These are phyloP conservation scores for Monodelphis domestica DNA, from an alignment of 2,797 vertebrate species.

Conservation along the genomic window DNA sequence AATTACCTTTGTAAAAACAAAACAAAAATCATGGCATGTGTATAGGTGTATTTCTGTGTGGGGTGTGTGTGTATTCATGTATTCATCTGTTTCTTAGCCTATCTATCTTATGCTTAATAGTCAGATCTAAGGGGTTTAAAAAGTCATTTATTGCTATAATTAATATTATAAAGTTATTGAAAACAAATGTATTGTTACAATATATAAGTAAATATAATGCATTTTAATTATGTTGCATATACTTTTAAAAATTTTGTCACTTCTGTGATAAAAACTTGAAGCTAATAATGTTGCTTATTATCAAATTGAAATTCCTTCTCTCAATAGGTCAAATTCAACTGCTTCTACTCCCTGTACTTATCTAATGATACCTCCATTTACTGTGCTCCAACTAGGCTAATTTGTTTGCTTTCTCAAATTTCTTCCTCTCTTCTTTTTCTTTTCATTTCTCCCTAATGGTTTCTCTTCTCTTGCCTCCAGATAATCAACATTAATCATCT, in stretches of 20 bases:
- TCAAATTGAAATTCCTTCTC: constrained; percentile 19
- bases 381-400: not conserved
- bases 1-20: not conserved
- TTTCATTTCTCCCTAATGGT: not conserved
- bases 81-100: not conserved
- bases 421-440: not conserved
- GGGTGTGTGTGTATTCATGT: not conserved
- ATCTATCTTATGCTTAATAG: not conserved
- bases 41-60: too few species aligned
- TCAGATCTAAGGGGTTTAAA: constrained; percentile 15
- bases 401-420: not conserved
- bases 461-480: not conserved
- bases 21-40: too few species aligned
- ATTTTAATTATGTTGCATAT: constrained; percentile 39
- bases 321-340: not conserved
- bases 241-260: not conserved
- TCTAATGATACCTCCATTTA: not conserved
- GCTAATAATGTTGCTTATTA: not conserved
- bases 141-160: not conserved
- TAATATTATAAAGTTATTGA: constrained; percentile 18
- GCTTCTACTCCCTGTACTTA: not conserved
- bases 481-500: not conserved
- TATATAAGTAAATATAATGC: constrained; percentile 27
- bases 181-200: not conserved
- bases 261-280: constrained; percentile 17